Conservation (phyloP, 1,140 invertebrate genomes). For the Rhynchophorus ferrugineus region DNA sequence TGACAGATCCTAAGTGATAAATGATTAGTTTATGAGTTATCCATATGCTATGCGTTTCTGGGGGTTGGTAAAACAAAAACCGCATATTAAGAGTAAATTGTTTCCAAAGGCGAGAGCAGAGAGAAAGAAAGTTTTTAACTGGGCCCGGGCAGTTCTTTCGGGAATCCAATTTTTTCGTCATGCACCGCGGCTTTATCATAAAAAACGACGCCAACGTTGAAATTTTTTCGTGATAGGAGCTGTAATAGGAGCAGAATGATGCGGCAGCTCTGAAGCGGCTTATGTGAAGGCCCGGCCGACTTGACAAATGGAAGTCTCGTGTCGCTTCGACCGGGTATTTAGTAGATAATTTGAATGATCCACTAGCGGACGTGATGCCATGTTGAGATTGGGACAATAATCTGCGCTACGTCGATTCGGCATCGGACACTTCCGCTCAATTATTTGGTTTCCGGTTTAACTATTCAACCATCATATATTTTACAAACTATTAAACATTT, state of each 20-base stretch:
- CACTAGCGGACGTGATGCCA: constrained; percentile 23
- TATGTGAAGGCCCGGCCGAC: constrained; percentile 20
- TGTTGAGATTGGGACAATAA: constrained; percentile 25
- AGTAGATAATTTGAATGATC: constrained; percentile 34
- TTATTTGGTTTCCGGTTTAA: constrained; percentile 20
- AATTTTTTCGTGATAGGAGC: constrained; percentile 16
- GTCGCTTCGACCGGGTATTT: constrained; percentile 30
- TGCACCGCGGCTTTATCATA: constrained; percentile 9
- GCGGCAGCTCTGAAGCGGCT: constrained; percentile 23
- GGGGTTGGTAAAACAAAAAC: no score
- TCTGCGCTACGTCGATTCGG: constrained; percentile 15
- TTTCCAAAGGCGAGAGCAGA: no score
- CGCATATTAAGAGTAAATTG: no score
- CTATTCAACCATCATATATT: constrained; percentile 9
- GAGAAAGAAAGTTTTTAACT: background rate
- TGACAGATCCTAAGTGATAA: no score
- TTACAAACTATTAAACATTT: constrained; percentile 11
- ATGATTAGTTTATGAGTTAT: no score
- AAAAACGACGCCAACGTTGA: constrained; percentile 14
- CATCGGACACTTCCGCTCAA: constrained; percentile 17
- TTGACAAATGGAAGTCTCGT: constrained; percentile 34
- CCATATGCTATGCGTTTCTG: no score
- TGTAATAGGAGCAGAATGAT: constrained; percentile 25
- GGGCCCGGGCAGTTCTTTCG: background rate
- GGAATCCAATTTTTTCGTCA: constrained; percentile 14